phyloP scores from a whole-genome alignment of 2,113 vertebrate species.

The Vombatus ursinus region DNA sequence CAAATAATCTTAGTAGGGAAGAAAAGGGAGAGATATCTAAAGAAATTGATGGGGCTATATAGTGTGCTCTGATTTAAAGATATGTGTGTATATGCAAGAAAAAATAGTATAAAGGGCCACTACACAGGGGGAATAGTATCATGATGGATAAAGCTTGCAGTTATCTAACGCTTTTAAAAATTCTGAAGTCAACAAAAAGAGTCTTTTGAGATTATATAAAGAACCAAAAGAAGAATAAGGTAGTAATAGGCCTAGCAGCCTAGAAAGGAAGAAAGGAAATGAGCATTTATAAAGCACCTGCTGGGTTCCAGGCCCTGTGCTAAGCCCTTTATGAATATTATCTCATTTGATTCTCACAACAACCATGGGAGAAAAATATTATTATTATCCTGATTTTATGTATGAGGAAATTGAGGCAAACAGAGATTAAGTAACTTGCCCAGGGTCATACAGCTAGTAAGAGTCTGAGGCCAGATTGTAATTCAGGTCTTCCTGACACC shows the following conservation, averaged over 20 bases:
- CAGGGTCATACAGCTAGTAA: not conserved
- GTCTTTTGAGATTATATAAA: not conserved
- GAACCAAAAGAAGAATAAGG: too few relatives aligned
- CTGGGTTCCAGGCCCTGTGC: not conserved
- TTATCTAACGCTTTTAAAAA: constrained; percentile 8
- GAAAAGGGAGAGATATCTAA: not conserved
- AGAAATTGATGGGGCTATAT: not conserved
- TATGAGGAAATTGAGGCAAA: too few relatives aligned
- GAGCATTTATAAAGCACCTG: not conserved
- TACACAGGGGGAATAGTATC: constrained; percentile 2
- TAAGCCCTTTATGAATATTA: not conserved
- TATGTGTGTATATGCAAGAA: not conserved
- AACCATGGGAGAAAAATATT: not conserved
- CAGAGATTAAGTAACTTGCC: not conserved
- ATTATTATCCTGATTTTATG: too few relatives aligned
- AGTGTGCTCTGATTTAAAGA: not conserved
- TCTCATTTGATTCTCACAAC: not conserved
- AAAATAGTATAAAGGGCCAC: constrained; percentile 42
- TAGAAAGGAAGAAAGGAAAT: not conserved
- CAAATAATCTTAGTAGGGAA: not conserved
- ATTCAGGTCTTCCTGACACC: not conserved
- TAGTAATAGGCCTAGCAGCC: too few relatives aligned
- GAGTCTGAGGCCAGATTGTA: not conserved
- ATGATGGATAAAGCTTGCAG: constrained; percentile 4
- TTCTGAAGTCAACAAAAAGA: not conserved